Conservation (phyloP, 2,797 vertebrate species). For the Rousettus madagascariensis region DNA sequence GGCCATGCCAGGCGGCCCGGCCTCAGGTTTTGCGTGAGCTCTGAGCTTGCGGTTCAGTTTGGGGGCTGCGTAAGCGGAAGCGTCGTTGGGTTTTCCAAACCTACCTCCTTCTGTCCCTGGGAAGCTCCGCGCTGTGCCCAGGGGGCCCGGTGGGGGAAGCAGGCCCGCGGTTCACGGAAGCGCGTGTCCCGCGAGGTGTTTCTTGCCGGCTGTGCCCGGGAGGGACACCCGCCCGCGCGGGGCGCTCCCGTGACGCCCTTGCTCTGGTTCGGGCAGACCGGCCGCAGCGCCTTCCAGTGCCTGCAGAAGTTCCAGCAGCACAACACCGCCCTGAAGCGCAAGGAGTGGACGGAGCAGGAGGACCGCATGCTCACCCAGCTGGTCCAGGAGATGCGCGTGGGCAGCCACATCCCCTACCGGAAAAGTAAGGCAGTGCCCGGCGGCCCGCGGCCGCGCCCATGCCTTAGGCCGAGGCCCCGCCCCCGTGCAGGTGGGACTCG, state of each 20-base stretch:
- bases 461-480: too few relatives aligned
- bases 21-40: accelerated
- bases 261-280: slow-evolving; percentile 83
- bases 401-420: slow-evolving; percentile 94
- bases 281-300: slow-evolving; percentile 94
- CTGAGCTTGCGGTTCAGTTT: accelerated
- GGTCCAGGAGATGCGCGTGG: slow-evolving; percentile 93
- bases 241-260: neutral
- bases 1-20: accelerated
- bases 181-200: too few relatives aligned
- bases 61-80: accelerated
- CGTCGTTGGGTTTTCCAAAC: accelerated
- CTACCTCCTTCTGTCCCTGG: accelerated
- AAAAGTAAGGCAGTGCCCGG: slow-evolving; percentile 85
- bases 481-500: too few relatives aligned
- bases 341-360: slow-evolving; percentile 88
- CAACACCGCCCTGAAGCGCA: slow-evolving; percentile 86
- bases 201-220: too few relatives aligned
- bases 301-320: slow-evolving; percentile 93
- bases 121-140: accelerated
- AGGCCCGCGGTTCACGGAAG: neutral
- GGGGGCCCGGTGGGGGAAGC: too few relatives aligned
- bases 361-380: slow-evolving; percentile 89
- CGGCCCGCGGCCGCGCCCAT: too few relatives aligned
- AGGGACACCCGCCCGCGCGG: accelerated